phyloP scores from a whole-genome alignment of 2,797 vertebrate genomes.

The Lacerta viridis region DNA sequence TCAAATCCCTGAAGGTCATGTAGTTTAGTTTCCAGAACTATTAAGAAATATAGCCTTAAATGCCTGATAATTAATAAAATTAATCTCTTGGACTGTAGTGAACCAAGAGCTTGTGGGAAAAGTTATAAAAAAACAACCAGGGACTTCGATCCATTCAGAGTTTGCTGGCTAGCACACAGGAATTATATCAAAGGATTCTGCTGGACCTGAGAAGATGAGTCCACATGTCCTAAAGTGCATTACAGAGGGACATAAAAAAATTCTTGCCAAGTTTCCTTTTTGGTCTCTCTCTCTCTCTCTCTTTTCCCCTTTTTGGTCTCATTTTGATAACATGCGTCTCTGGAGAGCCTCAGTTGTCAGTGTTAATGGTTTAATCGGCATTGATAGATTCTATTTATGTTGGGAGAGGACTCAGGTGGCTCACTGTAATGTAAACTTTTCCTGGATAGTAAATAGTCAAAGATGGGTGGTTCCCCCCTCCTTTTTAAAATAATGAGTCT shows the following conservation, averaged over 20 bases:
- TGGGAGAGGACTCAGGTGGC: slow-evolving; percentile 74
- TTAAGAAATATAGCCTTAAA: background rate
- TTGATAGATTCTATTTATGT: slow-evolving; percentile 79
- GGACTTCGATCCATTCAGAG: slow-evolving; percentile 35
- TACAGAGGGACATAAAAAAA: slow-evolving; percentile 49
- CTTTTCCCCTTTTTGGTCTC: slow-evolving; percentile 13
- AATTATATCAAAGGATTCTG: slow-evolving; percentile 67
- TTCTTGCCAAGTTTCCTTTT: slow-evolving; percentile 57
- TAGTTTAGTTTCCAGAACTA: background rate
- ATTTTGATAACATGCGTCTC: slow-evolving; percentile 69
- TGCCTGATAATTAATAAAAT: background rate
- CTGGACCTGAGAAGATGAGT: slow-evolving; percentile 65
- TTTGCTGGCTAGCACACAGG: slow-evolving; percentile 62
- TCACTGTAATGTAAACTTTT: slow-evolving; percentile 74
- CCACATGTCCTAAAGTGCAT: slow-evolving; percentile 44
- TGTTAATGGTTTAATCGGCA: slow-evolving; percentile 76
- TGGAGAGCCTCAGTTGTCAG: slow-evolving; percentile 78
- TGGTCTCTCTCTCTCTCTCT: slow-evolving; percentile 35
- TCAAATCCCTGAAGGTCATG: background rate
- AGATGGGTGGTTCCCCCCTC: slow-evolving; percentile 47
- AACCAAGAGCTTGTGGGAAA: background rate
- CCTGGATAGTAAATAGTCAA: slow-evolving; percentile 68
- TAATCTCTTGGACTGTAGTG: background rate
- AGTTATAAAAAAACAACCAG: slow-evolving; percentile 29
- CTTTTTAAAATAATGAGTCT: slow-evolving; percentile 49